These are phyloP conservation scores for crab-eating macaque (Macaca fascicularis) DNA, from an alignment of 2,113 vertebrate species.

Conservation along the genomic window T2T-MFA8v1.1 NC_088381.1:172691501-172692000, in stretches of 20 bases:
- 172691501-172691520: conserved; percentile 41
- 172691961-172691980: not conserved
- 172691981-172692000: not conserved
- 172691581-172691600: rapidly evolving
- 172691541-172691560: not conserved
- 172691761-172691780: too few relatives aligned
- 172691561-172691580: rapidly evolving
- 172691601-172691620: rapidly evolving
- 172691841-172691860: rapidly evolving
- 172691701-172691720: rapidly evolving
- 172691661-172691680: rapidly evolving
- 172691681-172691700: not conserved
- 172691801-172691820: rapidly evolving
- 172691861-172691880: rapidly evolving
- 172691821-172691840: rapidly evolving
- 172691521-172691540: not conserved
- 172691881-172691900: rapidly evolving
- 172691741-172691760: rapidly evolving
- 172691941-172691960: not conserved
- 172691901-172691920: rapidly evolving
- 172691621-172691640: rapidly evolving
- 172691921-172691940: rapidly evolving
- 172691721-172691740: rapidly evolving
- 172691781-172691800: not conserved
- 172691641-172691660: rapidly evolving